These are phyloP conservation scores for Hozukius guyotensis DNA, from an alignment of 2,797 vertebrate species.

Conservation along the genomic window DNA sequence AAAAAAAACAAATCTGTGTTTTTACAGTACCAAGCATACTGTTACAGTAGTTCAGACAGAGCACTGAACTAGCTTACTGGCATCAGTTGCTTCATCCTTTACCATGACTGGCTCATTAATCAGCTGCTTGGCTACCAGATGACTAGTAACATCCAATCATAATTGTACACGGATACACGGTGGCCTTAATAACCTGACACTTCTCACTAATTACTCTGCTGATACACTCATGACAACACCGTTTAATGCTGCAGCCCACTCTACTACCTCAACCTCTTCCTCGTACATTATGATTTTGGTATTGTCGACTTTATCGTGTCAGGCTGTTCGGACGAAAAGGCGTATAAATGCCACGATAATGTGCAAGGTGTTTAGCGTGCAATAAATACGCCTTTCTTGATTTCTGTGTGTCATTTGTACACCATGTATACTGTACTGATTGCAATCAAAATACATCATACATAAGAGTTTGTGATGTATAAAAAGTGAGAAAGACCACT, in stretches of 20 bases:
- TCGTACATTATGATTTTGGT: background rate
- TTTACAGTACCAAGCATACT: background rate
- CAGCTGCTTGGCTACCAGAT: background rate
- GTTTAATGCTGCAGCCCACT: background rate
- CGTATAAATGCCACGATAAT: no score
- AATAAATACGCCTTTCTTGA: no score
- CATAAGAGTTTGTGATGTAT: no score
- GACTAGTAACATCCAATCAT: background rate
- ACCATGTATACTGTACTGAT: no score
- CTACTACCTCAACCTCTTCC: background rate
- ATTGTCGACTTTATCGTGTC: background rate
- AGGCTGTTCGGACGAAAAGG: no score
- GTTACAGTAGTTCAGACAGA: background rate
- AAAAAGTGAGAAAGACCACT: no score
- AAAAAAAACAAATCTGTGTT: background rate
- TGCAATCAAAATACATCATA: background rate
- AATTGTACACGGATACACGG: background rate
- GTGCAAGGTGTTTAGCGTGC: no score
- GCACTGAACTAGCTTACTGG: background rate
- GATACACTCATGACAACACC: background rate
- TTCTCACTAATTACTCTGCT: constrained; percentile 2
- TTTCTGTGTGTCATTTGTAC: no score
- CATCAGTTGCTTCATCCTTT: background rate
- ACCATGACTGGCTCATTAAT: background rate
- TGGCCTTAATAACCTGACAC: background rate